Conservation (phyloP, 2,888 invertebrate species). For the Toxonevra muliebris region DNA sequence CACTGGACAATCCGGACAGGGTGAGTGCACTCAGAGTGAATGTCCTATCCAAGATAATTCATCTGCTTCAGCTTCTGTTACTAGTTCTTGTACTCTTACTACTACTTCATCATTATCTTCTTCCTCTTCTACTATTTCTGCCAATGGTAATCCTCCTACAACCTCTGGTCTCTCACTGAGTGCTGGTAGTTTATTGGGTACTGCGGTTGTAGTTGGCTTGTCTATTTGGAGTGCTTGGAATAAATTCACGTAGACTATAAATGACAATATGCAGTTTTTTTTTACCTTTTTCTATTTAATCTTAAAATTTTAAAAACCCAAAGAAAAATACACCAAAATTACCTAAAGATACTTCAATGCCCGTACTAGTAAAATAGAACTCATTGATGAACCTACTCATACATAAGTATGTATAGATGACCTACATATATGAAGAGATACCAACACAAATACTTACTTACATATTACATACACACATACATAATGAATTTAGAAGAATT, state of each 20-base stretch:
- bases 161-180: constrained; percentile 48
- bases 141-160: constrained; percentile 31
- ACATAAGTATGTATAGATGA: background rate
- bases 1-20: constrained; percentile 60
- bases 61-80: constrained; percentile 48
- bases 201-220: constrained; percentile 58
- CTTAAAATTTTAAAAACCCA: too few relatives aligned
- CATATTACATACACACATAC: background rate
- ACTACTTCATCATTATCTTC: constrained; percentile 36
- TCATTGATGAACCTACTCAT: constrained; percentile 7
- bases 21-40: constrained; percentile 63
- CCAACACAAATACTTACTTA: constrained; percentile 9
- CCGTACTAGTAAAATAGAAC: background rate
- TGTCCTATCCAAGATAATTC: constrained; percentile 24
- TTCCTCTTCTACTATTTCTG: constrained; percentile 37
- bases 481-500: background rate
- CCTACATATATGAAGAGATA: constrained; percentile 4
- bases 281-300: too few relatives aligned
- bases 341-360: too few relatives aligned
- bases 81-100: constrained; percentile 46
- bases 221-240: constrained; percentile 59
- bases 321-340: too few relatives aligned
- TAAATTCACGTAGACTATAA: constrained; percentile 35
- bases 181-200: constrained; percentile 64
- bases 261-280: too few relatives aligned